These are phyloP conservation scores for Periphyllus acericola DNA, from an alignment of 2,888 invertebrate genomes.

Conservation along the genomic window DNA sequence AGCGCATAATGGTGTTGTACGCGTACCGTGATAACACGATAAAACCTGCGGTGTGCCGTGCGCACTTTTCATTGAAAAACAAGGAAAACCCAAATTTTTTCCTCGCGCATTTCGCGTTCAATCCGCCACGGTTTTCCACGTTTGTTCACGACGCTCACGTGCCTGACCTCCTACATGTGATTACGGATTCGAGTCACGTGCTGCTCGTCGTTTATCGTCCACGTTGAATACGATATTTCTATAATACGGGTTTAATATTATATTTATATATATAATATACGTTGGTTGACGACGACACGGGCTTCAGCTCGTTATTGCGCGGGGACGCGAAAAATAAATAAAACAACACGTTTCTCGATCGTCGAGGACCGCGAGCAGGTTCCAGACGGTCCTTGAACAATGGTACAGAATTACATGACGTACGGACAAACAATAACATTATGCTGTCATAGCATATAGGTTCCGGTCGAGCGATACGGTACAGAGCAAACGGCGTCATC, in stretches of 20 bases:
- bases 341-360: neutral
- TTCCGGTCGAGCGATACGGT: too few species aligned
- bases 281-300: neutral
- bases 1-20: too few species aligned
- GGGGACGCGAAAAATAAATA: neutral
- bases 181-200: slow-evolving; percentile 30
- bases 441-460: too few species aligned
- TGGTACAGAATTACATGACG: too few species aligned
- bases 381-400: neutral
- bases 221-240: slow-evolving; percentile 5
- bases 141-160: neutral
- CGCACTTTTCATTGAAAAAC: slow-evolving; percentile 34
- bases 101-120: neutral
- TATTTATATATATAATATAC: too few species aligned
- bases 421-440: too few species aligned
- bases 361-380: neutral
- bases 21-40: neutral
- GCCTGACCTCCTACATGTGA: too few species aligned
- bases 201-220: slow-evolving; percentile 20
- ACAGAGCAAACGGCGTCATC: too few species aligned
- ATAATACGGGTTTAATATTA: too few species aligned
- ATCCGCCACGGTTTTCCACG: neutral
- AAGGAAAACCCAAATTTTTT: neutral
- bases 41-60: neutral
- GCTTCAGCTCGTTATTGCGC: neutral